These are phyloP conservation scores for Dolichoris vasculosae DNA, from an alignment of 1,140 invertebrate genomes.

Conservation along the genomic window DNA sequence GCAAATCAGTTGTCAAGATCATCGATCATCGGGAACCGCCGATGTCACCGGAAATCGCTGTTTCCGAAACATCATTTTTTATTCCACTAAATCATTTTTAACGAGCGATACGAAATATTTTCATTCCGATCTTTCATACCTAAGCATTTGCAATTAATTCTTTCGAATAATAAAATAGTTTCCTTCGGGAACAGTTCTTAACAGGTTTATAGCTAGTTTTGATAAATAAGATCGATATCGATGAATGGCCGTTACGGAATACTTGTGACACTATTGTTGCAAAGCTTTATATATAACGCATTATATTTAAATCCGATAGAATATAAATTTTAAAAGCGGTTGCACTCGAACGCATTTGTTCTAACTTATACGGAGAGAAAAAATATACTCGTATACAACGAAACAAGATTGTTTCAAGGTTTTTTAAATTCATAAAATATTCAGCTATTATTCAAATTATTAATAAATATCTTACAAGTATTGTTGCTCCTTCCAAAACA, in stretches of 20 bases:
- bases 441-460: not conserved
- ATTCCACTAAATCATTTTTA: not conserved
- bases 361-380: not conserved
- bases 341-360: not conserved
- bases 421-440: not conserved
- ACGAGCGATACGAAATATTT: not conserved
- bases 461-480: not conserved
- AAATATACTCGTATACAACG: not conserved
- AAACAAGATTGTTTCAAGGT: not conserved
- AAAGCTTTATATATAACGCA: not conserved
- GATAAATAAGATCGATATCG: not conserved
- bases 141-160: not conserved
- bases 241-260: not conserved
- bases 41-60: not conserved
- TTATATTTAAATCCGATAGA: slow-evolving; percentile 6
- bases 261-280: not conserved
- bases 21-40: not conserved
- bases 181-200: not conserved
- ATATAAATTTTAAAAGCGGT: not conserved
- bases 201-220: not conserved
- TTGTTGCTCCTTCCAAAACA: not conserved
- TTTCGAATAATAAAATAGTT: not conserved
- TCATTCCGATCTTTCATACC: not conserved
- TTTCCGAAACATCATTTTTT: not conserved
- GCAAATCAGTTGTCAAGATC: not conserved